These are phyloP conservation scores for Amphimallon solstitiale DNA, from an alignment of 2,888 invertebrate genomes.

Conservation along the genomic window DNA sequence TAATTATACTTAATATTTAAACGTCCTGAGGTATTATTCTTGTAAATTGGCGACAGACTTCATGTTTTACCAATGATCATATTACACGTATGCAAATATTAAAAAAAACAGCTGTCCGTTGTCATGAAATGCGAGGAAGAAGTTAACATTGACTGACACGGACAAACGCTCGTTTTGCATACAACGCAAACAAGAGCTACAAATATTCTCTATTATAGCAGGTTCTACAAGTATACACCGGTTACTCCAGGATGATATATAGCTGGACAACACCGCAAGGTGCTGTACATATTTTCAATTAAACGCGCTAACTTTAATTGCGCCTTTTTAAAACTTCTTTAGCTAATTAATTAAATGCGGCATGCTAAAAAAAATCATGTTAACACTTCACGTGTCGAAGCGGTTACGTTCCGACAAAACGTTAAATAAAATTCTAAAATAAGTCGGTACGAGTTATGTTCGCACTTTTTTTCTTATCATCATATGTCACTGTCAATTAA, in stretches of 20 bases:
- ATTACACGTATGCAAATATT: conserved; percentile 7
- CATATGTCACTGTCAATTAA: conserved; percentile 29
- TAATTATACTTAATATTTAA: not conserved
- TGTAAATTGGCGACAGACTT: conserved; percentile 17
- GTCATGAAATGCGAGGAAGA: conserved; percentile 7
- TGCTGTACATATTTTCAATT: conserved; percentile 33
- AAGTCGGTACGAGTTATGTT: not conserved
- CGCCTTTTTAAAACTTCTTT: conserved; percentile 5
- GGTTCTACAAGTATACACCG: conserved; percentile 26
- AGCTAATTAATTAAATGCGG: conserved; percentile 22
- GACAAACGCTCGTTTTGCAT: conserved; percentile 25
- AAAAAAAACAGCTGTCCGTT: conserved; percentile 22
- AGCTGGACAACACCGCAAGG: conserved; percentile 13
- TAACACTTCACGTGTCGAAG: conserved; percentile 23
- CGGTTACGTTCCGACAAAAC: not conserved
- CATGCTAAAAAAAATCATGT: conserved; percentile 8
- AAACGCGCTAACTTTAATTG: conserved; percentile 18
- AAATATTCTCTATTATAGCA: conserved; percentile 27
- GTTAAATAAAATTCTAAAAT: not conserved
- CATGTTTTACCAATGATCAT: conserved; percentile 23
- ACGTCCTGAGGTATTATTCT: not conserved
- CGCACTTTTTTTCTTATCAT: not conserved
- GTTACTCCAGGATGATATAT: conserved; percentile 21
- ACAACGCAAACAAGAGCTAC: conserved; percentile 15
- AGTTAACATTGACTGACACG: conserved; percentile 14